phyloP scores from a whole-genome alignment of 1,140 invertebrate species.

The Hycleus cichorii region DNA sequence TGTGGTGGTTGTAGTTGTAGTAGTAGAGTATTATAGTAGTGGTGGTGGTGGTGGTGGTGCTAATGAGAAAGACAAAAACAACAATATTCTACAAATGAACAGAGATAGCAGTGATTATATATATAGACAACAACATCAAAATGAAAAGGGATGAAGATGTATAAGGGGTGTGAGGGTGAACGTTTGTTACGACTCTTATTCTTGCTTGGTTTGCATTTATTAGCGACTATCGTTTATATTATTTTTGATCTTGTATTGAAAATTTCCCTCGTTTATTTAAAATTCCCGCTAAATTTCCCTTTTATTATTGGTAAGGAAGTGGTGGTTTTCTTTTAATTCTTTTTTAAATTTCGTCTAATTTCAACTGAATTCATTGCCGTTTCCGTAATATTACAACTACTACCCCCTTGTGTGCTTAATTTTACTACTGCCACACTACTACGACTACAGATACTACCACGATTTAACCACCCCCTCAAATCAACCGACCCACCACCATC shows the following conservation, averaged over 20 bases:
- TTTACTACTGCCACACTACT: not conserved
- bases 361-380: too few relatives aligned
- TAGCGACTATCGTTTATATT: too few relatives aligned
- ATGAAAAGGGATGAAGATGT: not conserved
- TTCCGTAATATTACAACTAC: too few relatives aligned
- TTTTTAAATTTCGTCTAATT: too few relatives aligned
- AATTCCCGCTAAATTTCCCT: too few relatives aligned
- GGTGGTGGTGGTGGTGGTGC: conserved; percentile 1
- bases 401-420: not conserved
- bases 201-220: conserved; percentile 3
- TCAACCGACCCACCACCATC: not conserved
- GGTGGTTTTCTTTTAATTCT: too few relatives aligned
- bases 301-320: too few relatives aligned
- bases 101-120: too few relatives aligned
- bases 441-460: not conserved
- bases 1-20: conserved; percentile 2
- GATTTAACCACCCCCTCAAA: not conserved
- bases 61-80: conserved; percentile 7
- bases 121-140: not conserved
- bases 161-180: not conserved
- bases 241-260: not conserved
- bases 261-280: too few relatives aligned
- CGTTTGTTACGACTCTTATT: conserved; percentile 7
- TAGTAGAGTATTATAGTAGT: too few relatives aligned
- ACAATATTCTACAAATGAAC: not conserved